phyloP scores from a whole-genome alignment of 1,140 invertebrate species.

The Phortica variegata region DNA sequence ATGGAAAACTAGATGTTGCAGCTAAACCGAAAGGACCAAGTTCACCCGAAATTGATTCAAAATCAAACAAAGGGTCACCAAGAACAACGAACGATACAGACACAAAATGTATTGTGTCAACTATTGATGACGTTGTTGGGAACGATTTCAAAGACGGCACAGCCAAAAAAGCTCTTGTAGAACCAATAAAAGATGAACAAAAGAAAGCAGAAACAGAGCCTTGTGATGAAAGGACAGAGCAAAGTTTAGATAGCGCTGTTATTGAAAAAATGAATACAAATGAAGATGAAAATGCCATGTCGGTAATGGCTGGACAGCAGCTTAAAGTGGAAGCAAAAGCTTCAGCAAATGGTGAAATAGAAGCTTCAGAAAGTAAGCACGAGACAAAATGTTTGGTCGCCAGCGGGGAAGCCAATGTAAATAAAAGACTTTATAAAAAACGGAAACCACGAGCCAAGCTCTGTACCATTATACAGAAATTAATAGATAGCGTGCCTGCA shows the following conservation, averaged over 20 bases:
- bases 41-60: too few species aligned
- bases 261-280: constrained; percentile 51
- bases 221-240: background rate
- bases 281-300: constrained; percentile 33
- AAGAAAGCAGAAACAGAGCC: constrained; percentile 7
- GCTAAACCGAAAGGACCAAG: too few species aligned
- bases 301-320: constrained; percentile 5
- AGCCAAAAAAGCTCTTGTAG: constrained; percentile 10
- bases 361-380: constrained; percentile 2
- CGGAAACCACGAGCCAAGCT: constrained; percentile 43
- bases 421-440: constrained; percentile 38
- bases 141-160: constrained; percentile 1
- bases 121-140: too few species aligned
- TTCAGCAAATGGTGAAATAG: background rate
- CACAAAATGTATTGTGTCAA: constrained; percentile 6
- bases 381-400: constrained; percentile 15
- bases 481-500: constrained; percentile 46
- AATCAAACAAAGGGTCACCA: too few species aligned
- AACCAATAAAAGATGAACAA: constrained; percentile 18
- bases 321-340: background rate
- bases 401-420: constrained; percentile 5
- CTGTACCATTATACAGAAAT: constrained; percentile 49
- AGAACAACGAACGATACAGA: constrained; percentile 1
- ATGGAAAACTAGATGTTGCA: too few species aligned
- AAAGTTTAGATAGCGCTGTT: background rate